These are phyloP conservation scores for Tortrix viridana DNA, from an alignment of 2,888 invertebrate genomes.

Conservation along the genomic window DNA sequence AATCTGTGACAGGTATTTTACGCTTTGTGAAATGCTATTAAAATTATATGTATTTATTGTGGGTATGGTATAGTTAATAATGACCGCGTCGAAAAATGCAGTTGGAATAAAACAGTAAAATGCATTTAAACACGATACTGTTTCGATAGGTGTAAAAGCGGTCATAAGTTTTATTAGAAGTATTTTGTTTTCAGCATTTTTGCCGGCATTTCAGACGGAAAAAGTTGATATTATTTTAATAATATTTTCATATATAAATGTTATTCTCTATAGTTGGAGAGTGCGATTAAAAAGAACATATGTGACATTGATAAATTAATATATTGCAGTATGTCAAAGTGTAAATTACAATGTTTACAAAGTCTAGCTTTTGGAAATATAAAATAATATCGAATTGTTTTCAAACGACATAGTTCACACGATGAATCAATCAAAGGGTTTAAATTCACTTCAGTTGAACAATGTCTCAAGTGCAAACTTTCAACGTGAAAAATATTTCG, in stretches of 20 bases:
- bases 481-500: conserved; percentile 1
- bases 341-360: conserved; percentile 37
- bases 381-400: conserved; percentile 36
- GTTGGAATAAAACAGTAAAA: too few species aligned
- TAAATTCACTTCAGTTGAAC: conserved; percentile 10
- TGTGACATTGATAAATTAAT: conserved; percentile 37
- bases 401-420: conserved; percentile 6
- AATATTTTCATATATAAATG: not conserved
- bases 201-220: too few species aligned
- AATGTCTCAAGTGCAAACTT: not conserved
- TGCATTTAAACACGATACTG: too few species aligned
- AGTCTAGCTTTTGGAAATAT: conserved; percentile 37
- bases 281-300: conserved; percentile 29
- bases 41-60: too few species aligned
- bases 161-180: too few species aligned
- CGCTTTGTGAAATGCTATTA: too few species aligned
- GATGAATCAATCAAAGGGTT: not conserved
- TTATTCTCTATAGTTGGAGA: conserved; percentile 8
- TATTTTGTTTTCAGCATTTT: too few species aligned
- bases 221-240: too few species aligned
- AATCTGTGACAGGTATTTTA: too few species aligned
- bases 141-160: too few species aligned
- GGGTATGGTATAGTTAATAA: too few species aligned
- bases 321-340: conserved; percentile 38
- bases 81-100: too few species aligned